A percentile compares a stretch with the other conserved stretches of the same genome.
Evolutionary conservation across 1,140 invertebrate genomes (phyloP).

Genomic region (Bacillus rossius): DNA sequence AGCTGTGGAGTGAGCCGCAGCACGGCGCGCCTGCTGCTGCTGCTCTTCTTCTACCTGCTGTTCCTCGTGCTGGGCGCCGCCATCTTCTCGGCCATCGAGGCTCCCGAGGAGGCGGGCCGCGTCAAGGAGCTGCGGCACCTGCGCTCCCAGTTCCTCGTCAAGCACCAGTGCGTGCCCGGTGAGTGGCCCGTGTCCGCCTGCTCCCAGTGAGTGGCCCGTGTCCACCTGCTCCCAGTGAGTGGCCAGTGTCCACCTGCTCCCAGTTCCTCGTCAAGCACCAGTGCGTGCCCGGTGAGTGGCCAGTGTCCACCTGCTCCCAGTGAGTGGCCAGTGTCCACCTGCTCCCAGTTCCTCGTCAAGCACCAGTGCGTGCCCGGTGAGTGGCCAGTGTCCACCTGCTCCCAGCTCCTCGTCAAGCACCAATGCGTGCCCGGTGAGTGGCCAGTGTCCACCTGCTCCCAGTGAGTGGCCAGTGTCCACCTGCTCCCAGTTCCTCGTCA

Average conservation of each 20-base stretch:
- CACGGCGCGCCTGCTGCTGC: constrained; percentile 38
- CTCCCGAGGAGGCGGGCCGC: constrained; percentile 53
- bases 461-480: no score
- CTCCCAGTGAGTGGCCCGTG: constrained; percentile 4
- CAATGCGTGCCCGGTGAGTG: no score
- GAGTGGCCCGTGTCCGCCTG: constrained; percentile 28
- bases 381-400: no score
- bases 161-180: constrained; percentile 57
- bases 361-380: no score
- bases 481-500: no score
- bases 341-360: no score
- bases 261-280: constrained; percentile 54
- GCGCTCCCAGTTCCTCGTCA: constrained; percentile 52
- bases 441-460: no score
- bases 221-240: background rate
- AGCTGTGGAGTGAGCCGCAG: constrained; percentile 32
- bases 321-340: no score
- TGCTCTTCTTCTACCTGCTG: constrained; percentile 40
- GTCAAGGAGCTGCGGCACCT: constrained; percentile 48
- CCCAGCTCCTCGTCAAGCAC: no score
- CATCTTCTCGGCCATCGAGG: constrained; percentile 67
- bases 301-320: no score
- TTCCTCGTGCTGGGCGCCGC: constrained; percentile 57
- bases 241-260: constrained; percentile 8
- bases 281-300: constrained; percentile 53